Conservation (phyloP, 2,888 invertebrate species). For the Apeira syringaria region DNA sequence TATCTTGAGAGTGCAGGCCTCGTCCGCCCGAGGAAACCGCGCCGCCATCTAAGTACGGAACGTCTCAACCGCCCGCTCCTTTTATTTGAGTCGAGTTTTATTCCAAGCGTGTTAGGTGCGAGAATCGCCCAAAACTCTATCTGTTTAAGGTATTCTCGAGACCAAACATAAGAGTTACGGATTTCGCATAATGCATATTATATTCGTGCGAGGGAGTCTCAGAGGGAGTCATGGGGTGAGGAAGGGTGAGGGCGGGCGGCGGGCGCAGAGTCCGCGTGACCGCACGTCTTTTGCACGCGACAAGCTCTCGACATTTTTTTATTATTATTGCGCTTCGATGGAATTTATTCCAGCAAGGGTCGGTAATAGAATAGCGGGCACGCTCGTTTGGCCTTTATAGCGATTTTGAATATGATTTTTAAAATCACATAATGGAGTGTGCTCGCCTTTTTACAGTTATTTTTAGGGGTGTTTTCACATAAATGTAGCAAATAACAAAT, state of each 20-base stretch:
- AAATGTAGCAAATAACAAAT: not conserved
- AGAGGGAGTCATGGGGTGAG: slow-evolving; percentile 39
- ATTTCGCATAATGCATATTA: slow-evolving; percentile 84
- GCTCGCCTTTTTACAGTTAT: slow-evolving; percentile 66
- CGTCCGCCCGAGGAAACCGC: slow-evolving; percentile 54
- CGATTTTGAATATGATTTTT: slow-evolving; percentile 81
- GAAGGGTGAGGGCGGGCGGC: slow-evolving; percentile 33
- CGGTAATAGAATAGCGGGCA: slow-evolving; percentile 68
- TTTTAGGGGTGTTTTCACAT: slow-evolving; percentile 49
- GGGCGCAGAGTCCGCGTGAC: slow-evolving; percentile 61
- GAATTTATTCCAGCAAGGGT: slow-evolving; percentile 74
- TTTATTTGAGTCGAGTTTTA: slow-evolving; percentile 25
- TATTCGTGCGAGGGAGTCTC: slow-evolving; percentile 63
- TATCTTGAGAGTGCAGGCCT: slow-evolving; percentile 81
- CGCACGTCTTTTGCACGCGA: slow-evolving; percentile 82
- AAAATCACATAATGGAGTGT: slow-evolving; percentile 80
- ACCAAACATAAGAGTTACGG: slow-evolving; percentile 78
- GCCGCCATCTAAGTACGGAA: slow-evolving; percentile 30
- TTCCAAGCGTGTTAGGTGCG: slow-evolving; percentile 21
- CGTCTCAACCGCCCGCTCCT: slow-evolving; percentile 25
- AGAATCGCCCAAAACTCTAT: slow-evolving; percentile 21
- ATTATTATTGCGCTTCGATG: slow-evolving; percentile 83
- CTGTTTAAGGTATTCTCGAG: slow-evolving; percentile 69
- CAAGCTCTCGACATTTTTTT: slow-evolving; percentile 82
- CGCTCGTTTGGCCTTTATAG: slow-evolving; percentile 65